These are phyloP conservation scores for Diadumene lineata DNA, from an alignment of 92 coral and sea anemone genomes.

Conservation along the genomic window DNA sequence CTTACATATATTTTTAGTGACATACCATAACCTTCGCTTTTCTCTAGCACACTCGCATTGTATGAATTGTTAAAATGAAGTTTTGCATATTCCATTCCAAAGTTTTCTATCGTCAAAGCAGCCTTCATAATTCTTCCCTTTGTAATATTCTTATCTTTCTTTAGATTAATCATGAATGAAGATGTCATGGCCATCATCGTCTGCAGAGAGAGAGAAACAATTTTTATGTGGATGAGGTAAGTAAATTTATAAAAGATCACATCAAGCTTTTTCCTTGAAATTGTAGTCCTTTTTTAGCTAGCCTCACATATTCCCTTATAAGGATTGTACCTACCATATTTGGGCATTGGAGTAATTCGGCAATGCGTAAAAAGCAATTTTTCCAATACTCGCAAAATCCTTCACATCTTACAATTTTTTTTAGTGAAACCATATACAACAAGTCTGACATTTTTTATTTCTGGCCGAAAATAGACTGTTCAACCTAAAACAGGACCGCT, in stretches of 20 bases:
- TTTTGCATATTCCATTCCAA: constrained; percentile 8
- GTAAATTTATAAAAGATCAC: background rate
- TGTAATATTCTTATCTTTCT: background rate
- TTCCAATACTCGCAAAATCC: no score
- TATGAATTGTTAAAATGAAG: background rate
- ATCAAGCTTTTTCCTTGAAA: background rate
- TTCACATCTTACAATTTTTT: no score
- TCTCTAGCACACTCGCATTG: background rate
- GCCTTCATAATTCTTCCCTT: background rate
- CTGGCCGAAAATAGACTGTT: no score
- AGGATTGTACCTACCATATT: no score
- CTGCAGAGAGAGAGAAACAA: background rate
- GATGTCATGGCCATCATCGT: background rate
- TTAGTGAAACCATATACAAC: no score
- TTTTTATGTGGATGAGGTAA: background rate
- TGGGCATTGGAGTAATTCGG: no score
- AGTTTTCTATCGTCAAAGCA: background rate
- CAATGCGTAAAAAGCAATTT: no score
- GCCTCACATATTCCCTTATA: no score
- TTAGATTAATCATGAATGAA: background rate
- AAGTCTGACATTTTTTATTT: no score
- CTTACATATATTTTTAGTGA: background rate
- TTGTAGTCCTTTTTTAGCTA: background rate
- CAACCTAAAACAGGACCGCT: no score
- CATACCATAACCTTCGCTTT: background rate